Percentiles rank a stretch among this genome's conserved stretches.
Evolutionary conservation across 2,797 vertebrate genomes (phyloP).

Genomic region (Danionella dracula): DNA sequence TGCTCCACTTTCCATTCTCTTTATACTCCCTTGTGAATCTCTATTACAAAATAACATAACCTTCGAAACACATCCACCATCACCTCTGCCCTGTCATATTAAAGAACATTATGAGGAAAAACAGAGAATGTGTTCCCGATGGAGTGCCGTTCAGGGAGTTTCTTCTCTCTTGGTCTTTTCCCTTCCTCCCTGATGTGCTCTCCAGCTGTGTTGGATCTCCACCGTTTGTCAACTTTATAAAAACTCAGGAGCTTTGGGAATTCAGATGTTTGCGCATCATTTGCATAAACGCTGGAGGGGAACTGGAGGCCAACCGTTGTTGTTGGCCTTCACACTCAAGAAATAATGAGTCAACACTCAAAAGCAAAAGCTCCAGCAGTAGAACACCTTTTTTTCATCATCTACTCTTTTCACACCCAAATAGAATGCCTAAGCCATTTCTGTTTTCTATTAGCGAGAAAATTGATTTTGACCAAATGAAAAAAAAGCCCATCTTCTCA

Average conservation of each 20-base stretch:
- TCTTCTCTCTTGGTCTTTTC: background rate
- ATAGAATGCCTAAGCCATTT: too few relatives aligned
- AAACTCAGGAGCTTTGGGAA: background rate
- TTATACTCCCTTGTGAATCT: conserved; percentile 56
- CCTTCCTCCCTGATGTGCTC: background rate
- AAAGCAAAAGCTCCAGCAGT: too few relatives aligned
- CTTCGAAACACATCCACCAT: conserved; percentile 13
- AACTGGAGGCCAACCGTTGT: background rate
- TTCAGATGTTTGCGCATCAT: background rate
- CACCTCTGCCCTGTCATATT: conserved; percentile 23
- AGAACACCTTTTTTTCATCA: too few relatives aligned
- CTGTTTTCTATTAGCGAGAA: too few relatives aligned
- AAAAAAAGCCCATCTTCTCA: too few relatives aligned
- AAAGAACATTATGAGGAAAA: conserved; percentile 9
- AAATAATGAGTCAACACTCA: too few relatives aligned
- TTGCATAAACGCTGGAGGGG: background rate
- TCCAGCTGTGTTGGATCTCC: conserved; percentile 11
- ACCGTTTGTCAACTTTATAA: background rate
- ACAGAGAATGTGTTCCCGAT: background rate
- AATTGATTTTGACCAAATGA: too few relatives aligned
- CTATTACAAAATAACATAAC: conserved; percentile 23
- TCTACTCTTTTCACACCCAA: too few relatives aligned
- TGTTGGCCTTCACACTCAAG: background rate
- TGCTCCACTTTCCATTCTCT: conserved; percentile 25
- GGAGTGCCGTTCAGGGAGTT: background rate